Evolutionary conservation across 2,113 vertebrate genomes (phyloP).

Genomic region (Campylomormyrus tamandua): DNA sequence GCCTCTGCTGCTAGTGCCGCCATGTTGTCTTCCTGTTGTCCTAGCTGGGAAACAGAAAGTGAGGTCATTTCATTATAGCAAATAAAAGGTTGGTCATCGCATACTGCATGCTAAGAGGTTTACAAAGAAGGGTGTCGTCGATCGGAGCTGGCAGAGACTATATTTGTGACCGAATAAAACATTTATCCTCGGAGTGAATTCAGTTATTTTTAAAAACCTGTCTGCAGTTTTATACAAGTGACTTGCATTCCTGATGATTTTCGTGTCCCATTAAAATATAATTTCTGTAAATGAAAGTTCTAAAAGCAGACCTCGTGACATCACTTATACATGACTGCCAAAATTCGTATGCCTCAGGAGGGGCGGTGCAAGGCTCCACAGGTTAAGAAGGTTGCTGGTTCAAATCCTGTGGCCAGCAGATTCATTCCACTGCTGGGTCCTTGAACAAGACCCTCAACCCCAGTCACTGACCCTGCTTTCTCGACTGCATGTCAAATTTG

Average conservation of each 20-base stretch:
- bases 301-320: background rate
- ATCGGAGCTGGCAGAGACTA: background rate
- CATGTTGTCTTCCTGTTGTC: conserved; percentile 25
- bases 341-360: background rate
- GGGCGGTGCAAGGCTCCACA: background rate
- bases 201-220: background rate
- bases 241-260: background rate
- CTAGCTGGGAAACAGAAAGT: conserved; percentile 24
- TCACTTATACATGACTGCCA: background rate
- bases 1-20: conserved; percentile 17
- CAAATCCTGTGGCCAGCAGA: background rate
- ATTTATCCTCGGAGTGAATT: background rate
- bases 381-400: background rate
- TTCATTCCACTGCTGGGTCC: background rate
- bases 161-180: background rate
- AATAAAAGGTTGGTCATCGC: background rate
- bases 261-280: background rate
- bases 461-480: background rate
- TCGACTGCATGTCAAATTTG: background rate
- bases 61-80: background rate
- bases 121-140: background rate
- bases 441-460: background rate
- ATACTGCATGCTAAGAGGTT: background rate
- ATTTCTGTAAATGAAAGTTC: background rate
- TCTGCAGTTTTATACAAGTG: background rate